These are phyloP conservation scores for Parambassis ranga DNA, from an alignment of 2,797 vertebrate species.

Conservation along the genomic window DNA sequence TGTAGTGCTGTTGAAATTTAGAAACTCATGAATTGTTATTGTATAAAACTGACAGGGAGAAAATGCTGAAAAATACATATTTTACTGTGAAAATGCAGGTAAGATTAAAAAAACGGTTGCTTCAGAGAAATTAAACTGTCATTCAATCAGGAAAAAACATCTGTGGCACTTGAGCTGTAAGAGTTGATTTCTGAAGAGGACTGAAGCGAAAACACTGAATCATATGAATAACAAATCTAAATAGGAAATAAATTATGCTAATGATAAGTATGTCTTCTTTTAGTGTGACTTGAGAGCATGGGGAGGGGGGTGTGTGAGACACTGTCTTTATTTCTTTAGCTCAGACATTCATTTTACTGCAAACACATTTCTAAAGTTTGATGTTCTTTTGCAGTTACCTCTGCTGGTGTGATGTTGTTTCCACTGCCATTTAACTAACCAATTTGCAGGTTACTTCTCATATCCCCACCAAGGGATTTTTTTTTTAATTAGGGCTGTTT, in stretches of 20 bases:
- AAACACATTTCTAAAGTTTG: no score
- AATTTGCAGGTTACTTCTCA: no score
- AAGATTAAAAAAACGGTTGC: no score
- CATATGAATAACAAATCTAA: constrained; percentile 57
- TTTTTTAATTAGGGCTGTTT: no score
- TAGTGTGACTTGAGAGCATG: constrained; percentile 22
- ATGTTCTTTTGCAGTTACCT: no score
- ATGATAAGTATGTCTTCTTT: constrained; percentile 56
- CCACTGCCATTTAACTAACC: no score
- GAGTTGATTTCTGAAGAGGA: constrained; percentile 33
- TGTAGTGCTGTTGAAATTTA: background rate
- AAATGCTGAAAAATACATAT: background rate
- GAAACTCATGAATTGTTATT: background rate
- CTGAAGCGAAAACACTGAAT: constrained; percentile 29
- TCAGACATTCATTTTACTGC: no score
- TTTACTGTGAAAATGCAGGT: background rate
- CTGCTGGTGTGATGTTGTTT: no score
- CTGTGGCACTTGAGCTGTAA: constrained; percentile 27
- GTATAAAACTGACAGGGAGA: background rate
- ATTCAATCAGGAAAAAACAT: constrained; percentile 33
- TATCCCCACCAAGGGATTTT: no score
- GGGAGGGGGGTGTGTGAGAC: no score
- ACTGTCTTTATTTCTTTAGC: no score
- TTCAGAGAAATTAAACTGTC: background rate
- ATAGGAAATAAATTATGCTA: constrained; percentile 59